phyloP scores from a whole-genome alignment of 2,113 vertebrate genomes.

The Xenopus laevis region DNA sequence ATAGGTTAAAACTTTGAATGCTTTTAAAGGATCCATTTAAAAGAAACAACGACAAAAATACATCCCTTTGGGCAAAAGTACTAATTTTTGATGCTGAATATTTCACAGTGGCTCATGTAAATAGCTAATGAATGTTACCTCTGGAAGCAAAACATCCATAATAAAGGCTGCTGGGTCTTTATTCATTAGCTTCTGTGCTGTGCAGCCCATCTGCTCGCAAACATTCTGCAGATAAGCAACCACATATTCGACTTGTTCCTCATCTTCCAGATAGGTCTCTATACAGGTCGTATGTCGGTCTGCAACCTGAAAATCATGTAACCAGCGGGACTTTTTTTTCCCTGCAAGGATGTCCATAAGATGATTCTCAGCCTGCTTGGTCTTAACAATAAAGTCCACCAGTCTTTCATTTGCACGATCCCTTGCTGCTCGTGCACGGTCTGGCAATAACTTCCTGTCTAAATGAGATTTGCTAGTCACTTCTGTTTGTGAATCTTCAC shows the following conservation, averaged over 20 bases:
- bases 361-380: conserved; percentile 72
- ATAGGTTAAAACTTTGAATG: too few relatives aligned
- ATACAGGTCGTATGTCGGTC: conserved; percentile 58
- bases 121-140: conserved; percentile 62
- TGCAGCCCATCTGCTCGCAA: conserved; percentile 53
- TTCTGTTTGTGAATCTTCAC: conserved; percentile 21
- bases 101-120: too few relatives aligned
- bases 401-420: conserved; percentile 83
- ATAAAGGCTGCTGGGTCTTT: conserved; percentile 73
- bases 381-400: conserved; percentile 83
- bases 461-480: conserved; percentile 47
- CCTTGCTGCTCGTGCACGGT: conserved; percentile 78
- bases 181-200: conserved; percentile 46
- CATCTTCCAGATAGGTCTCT: conserved; percentile 85
- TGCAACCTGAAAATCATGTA: conserved; percentile 68
- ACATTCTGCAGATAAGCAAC: conserved; percentile 76
- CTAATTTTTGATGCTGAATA: too few relatives aligned
- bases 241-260: conserved; percentile 79
- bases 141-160: conserved; percentile 86
- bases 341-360: conserved; percentile 78
- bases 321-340: conserved; percentile 76
- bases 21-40: too few relatives aligned
- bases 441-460: conserved; percentile 79
- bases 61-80: too few relatives aligned
- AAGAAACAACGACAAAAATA: too few relatives aligned